Base-by-base conservation (phyloP, 2,888 invertebrate species). In the Watsonalla cultraria region DNA sequence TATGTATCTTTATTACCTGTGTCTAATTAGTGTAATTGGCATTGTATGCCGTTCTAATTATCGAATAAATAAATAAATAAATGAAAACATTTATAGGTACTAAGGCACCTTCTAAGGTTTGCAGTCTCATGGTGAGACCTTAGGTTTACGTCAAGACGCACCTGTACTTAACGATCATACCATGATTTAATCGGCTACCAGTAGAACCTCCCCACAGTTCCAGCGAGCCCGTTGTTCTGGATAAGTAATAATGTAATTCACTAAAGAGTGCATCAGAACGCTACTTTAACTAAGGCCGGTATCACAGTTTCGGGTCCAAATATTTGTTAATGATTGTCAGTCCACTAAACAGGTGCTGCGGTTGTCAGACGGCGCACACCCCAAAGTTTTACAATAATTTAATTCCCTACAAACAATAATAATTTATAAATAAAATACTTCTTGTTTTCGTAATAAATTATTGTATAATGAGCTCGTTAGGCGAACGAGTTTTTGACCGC, bases 361-460 rank as follows among this genome's bases (percentile, higher is more conserved):
- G 57, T 67, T 56, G 54, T 55, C 64, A 62, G 59, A 54, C 59
- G 58, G 55, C 65, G 54, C 62, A 63, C 61, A 64, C 76, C 75
- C 72, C 60, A 73, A 73, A 73, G 72, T 73, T 72, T 76, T 68
- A 72, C 78, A 78, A 81, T 79, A 76, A 78, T 68, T 72, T 64
- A 11, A 71, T 64, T 67, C 66, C 62, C 64, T 66, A 69, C 64
- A 74, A 70, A 61, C 68, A 71, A 74, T 76, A 78, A 82, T 80
- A 82, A 80, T 72, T 70, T 73, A 71, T 77, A 76, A 82, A 78
- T 77, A 73, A 61, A 61, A 65, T 61, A 65, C 58, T 65, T 61
- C 59, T 62, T 59, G 56, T 64, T 65, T 64, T 56, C 59, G 59
- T 60, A 60, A 8, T 39, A 37, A 49, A 49, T 37, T 14, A 37